Percentiles rank a stretch among this genome's conserved stretches.
phyloP scores from a whole-genome alignment of 2,113 vertebrate genomes.

The Lonchura striata region DNA sequence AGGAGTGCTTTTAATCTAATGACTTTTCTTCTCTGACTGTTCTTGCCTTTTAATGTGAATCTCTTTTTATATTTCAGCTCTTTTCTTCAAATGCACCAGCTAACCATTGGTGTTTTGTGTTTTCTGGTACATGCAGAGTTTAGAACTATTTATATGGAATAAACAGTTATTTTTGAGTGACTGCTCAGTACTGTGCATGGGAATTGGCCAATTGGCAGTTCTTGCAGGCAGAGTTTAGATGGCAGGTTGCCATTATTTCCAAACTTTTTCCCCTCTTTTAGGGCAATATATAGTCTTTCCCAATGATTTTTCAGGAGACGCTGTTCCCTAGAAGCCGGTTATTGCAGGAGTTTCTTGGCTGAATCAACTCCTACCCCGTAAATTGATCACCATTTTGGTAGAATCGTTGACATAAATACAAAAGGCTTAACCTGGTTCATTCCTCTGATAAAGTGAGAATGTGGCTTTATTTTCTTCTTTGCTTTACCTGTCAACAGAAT shows the following conservation, averaged over 20 bases:
- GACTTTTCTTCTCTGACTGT: background rate
- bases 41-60: background rate
- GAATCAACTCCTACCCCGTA: background rate
- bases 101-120: background rate
- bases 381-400: background rate
- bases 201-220: background rate
- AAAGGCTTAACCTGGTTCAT: background rate
- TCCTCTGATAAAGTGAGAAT: background rate
- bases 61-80: background rate
- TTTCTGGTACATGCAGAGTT: background rate
- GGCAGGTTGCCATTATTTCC: background rate
- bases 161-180: background rate
- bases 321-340: background rate
- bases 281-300: background rate
- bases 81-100: background rate
- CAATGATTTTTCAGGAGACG: background rate
- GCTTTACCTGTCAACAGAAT: background rate
- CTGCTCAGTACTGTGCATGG: accelerated
- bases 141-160: background rate
- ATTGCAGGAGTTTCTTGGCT: background rate
- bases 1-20: background rate
- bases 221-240: background rate
- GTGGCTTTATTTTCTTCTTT: background rate
- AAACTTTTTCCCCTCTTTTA: background rate
- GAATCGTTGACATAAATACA: background rate